Evolutionary conservation across 2,888 invertebrate genomes (phyloP).

Genomic region (Xestia xanthographa): DNA sequence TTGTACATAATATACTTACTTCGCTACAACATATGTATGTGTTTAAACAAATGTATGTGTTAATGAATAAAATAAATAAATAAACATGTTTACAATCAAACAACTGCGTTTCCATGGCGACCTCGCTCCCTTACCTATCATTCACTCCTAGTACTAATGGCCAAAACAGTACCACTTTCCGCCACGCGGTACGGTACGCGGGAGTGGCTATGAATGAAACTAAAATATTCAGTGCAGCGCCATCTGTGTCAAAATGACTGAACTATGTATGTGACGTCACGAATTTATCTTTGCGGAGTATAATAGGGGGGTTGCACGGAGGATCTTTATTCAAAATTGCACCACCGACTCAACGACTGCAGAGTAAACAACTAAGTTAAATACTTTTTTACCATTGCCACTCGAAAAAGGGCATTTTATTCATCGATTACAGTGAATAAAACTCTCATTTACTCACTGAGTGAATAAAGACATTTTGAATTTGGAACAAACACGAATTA

Average conservation of each 20-base stretch:
- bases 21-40: background rate
- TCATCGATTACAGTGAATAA: too few relatives aligned
- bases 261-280: background rate
- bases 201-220: background rate
- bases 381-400: background rate
- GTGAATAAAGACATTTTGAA: too few relatives aligned
- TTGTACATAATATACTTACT: background rate
- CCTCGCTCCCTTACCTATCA: background rate
- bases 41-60: too few relatives aligned
- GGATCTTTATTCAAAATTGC: background rate
- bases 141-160: background rate
- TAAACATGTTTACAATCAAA: background rate
- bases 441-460: too few relatives aligned
- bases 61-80: too few relatives aligned
- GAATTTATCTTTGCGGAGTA: background rate
- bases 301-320: background rate
- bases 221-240: background rate
- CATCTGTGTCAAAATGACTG: background rate
- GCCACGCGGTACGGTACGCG: background rate
- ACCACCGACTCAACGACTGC: background rate
- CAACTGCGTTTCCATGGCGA: background rate
- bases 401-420: too few relatives aligned
- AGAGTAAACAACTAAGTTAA: background rate
- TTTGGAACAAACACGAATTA: too few relatives aligned
- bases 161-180: background rate